phyloP scores from a whole-genome alignment of 1,140 invertebrate genomes.

The Muscidifurax raptorellus region DNA sequence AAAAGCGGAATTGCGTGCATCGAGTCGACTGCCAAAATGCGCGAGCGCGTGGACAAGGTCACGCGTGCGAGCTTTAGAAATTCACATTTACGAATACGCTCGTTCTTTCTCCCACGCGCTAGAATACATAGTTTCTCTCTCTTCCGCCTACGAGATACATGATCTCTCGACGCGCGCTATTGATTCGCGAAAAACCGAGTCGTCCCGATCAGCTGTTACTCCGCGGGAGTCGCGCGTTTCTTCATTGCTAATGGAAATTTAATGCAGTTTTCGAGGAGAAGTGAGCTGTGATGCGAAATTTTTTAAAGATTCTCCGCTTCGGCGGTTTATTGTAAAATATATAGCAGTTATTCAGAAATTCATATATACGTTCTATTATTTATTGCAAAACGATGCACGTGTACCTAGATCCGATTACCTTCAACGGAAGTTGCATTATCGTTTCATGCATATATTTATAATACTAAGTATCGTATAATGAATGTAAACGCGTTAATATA shows the following conservation, averaged over 20 bases:
- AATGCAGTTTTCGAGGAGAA: no score
- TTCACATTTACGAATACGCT: constrained; percentile 38
- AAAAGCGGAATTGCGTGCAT: constrained; percentile 50
- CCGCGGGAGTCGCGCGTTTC: neutral
- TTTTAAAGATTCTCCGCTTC: no score
- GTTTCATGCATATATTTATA: no score
- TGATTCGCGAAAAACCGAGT: neutral
- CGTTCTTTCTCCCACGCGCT: constrained; percentile 18
- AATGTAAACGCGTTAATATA: no score
- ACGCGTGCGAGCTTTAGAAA: constrained; percentile 35
- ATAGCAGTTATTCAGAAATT: no score
- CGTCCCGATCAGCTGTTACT: neutral
- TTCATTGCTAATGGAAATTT: neutral
- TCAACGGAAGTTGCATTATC: no score
- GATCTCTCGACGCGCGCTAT: neutral
- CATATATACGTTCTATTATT: no score
- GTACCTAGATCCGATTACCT: no score
- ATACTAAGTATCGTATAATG: no score
- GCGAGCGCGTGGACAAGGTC: constrained; percentile 46
- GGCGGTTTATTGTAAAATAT: no score
- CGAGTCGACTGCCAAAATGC: constrained; percentile 43
- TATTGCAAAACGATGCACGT: no score
- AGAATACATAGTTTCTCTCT: neutral
- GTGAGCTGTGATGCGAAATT: no score
- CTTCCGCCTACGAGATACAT: neutral